These are phyloP conservation scores for Halichoerus grypus DNA, from an alignment of 2,113 vertebrate species.

Conservation along the genomic window DNA sequence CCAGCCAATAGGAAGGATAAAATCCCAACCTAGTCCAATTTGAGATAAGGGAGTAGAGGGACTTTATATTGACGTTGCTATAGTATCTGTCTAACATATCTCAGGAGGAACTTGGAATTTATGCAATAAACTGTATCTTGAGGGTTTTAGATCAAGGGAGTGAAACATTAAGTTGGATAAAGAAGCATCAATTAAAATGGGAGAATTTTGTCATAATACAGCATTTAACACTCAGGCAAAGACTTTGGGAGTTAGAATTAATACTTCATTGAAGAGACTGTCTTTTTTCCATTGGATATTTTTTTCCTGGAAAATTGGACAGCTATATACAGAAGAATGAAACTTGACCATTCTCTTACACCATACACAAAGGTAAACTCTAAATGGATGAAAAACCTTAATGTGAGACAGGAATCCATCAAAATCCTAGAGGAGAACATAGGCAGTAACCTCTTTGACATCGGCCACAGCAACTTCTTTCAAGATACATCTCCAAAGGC, in stretches of 20 bases:
- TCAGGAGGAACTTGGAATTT: background rate
- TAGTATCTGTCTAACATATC: background rate
- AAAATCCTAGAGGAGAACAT: too few relatives aligned
- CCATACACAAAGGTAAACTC: too few relatives aligned
- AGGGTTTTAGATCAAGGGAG: background rate
- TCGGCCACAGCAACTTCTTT: too few relatives aligned
- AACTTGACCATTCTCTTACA: too few relatives aligned
- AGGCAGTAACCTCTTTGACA: too few relatives aligned
- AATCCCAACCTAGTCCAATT: background rate
- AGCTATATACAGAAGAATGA: too few relatives aligned
- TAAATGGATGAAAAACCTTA: too few relatives aligned
- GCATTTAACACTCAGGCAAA: background rate
- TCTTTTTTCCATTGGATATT: too few relatives aligned
- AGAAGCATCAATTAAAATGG: background rate
- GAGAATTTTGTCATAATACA: background rate
- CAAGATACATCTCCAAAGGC: too few relatives aligned
- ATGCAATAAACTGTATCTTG: background rate
- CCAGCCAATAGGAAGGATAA: background rate
- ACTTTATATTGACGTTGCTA: background rate
- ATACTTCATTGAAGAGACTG: background rate
- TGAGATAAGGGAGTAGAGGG: background rate
- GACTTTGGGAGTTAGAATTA: background rate
- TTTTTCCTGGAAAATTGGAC: too few relatives aligned
- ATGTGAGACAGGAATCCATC: too few relatives aligned
- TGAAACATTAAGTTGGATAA: background rate